phyloP scores from a whole-genome alignment of 2,888 invertebrate species.

The Chydorus sphaericus region DNA sequence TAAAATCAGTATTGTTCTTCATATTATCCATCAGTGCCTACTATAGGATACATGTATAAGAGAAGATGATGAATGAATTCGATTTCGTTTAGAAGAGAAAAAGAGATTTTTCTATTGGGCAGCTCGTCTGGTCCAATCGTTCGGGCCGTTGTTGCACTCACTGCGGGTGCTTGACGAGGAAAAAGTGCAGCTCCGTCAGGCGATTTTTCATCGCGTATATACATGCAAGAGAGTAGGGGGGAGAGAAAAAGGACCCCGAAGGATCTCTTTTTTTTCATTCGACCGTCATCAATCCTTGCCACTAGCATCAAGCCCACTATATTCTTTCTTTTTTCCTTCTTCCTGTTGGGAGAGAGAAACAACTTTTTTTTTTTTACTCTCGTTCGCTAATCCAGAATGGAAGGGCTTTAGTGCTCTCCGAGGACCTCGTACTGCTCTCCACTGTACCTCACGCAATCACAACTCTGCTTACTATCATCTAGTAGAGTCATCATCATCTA shows the following conservation, averaged over 20 bases:
- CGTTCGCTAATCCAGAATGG: too few relatives aligned
- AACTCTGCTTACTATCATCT: too few relatives aligned
- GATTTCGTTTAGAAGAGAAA: neutral
- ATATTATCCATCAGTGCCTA: too few relatives aligned
- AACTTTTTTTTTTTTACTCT: neutral
- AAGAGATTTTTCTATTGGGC: neutral
- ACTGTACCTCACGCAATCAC: too few relatives aligned
- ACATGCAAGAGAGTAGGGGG: neutral
- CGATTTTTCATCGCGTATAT: constrained; percentile 2
- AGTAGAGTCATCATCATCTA: too few relatives aligned
- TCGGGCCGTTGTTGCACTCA: neutral
- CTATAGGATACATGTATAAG: too few relatives aligned
- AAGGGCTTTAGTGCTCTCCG: too few relatives aligned
- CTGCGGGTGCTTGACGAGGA: neutral
- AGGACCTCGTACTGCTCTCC: too few relatives aligned
- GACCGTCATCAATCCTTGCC: constrained; percentile 4
- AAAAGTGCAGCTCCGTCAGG: neutral
- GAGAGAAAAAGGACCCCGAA: neutral
- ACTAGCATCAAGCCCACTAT: neutral
- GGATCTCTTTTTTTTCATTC: constrained; percentile 5
- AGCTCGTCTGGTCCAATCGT: neutral
- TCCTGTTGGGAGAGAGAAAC: neutral
- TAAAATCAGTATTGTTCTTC: too few relatives aligned
- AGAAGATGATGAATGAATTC: constrained; percentile 3
- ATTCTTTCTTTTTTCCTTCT: neutral